These are phyloP conservation scores for Carcinoscorpius rotundicauda DNA, from an alignment of 1,140 invertebrate genomes.

Conservation along the genomic window DNA sequence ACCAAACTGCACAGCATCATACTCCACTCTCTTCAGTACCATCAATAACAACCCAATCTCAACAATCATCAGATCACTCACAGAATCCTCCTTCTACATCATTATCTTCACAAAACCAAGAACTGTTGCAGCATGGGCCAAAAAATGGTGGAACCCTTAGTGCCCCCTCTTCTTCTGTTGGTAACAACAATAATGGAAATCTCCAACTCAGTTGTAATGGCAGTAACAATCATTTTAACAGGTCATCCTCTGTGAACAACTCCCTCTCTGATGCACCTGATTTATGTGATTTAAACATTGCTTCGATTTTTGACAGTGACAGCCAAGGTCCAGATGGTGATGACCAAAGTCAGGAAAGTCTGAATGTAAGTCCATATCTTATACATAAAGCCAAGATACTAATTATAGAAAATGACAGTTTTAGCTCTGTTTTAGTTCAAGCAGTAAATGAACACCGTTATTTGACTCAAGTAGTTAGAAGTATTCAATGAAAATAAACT, in stretches of 20 bases:
- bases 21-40: slow-evolving; percentile 7
- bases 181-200: slow-evolving; percentile 24
- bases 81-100: slow-evolving; percentile 8
- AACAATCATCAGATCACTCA: slow-evolving; percentile 7
- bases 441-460: too few species aligned
- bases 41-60: slow-evolving; percentile 3
- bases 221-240: slow-evolving; percentile 21
- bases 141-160: slow-evolving; percentile 60
- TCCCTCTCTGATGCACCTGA: slow-evolving; percentile 34
- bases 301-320: slow-evolving; percentile 78
- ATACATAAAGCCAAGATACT: too few species aligned
- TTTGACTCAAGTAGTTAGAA: too few species aligned
- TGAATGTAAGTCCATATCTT: slow-evolving; percentile 62
- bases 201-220: slow-evolving; percentile 9
- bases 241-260: slow-evolving; percentile 15
- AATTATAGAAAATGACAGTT: too few species aligned
- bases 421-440: too few species aligned
- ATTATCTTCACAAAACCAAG: slow-evolving; percentile 13
- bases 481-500: too few species aligned
- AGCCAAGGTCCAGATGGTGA: slow-evolving; percentile 74
- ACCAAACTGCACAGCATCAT: slow-evolving; percentile 10
- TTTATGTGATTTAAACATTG: slow-evolving; percentile 81
- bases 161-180: slow-evolving; percentile 45
- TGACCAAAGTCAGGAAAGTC: slow-evolving; percentile 64
- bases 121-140: slow-evolving; percentile 33